phyloP scores from a whole-genome alignment of 2,113 vertebrate genomes.

The Forbesichthys papilliferus region DNA sequence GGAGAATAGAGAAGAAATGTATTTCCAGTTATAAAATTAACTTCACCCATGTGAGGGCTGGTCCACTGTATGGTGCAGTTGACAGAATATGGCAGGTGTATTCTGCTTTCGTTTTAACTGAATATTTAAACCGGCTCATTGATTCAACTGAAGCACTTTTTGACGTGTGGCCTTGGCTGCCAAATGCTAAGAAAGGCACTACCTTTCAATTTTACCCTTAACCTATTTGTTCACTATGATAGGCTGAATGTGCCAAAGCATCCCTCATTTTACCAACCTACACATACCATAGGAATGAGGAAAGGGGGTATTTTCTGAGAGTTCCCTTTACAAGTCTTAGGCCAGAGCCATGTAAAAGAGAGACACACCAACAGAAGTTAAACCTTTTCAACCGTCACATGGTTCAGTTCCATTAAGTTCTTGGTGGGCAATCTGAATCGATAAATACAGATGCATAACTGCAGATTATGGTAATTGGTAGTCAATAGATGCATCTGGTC shows the following conservation, averaged over 20 bases:
- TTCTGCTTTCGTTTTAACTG: constrained; percentile 18
- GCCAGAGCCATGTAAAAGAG: neutral
- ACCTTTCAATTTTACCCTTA: constrained; percentile 28
- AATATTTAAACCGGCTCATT: constrained; percentile 37
- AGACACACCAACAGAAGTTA: no score
- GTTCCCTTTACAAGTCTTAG: neutral
- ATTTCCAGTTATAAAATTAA: constrained; percentile 13
- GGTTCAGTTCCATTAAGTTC: no score
- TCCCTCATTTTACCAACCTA: constrained; percentile 24
- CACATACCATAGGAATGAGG: neutral
- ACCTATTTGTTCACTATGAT: constrained; percentile 21
- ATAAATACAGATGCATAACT: no score
- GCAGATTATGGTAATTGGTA: no score
- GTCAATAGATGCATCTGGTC: no score
- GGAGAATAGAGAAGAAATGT: constrained; percentile 8
- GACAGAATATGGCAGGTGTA: constrained; percentile 21
- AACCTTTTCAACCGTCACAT: no score
- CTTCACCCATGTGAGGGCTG: constrained; percentile 12
- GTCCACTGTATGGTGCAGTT: constrained; percentile 7
- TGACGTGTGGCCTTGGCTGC: constrained; percentile 62
- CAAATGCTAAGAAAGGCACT: constrained; percentile 43
- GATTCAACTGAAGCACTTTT: constrained; percentile 56
- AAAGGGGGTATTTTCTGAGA: neutral
- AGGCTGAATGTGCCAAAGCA: constrained; percentile 63
- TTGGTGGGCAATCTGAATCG: no score